Percentiles rank a stretch among this genome's conserved stretches.
Evolutionary conservation across 1,140 invertebrate genomes (phyloP).

Genomic region (Drosophila ogumai): DNA sequence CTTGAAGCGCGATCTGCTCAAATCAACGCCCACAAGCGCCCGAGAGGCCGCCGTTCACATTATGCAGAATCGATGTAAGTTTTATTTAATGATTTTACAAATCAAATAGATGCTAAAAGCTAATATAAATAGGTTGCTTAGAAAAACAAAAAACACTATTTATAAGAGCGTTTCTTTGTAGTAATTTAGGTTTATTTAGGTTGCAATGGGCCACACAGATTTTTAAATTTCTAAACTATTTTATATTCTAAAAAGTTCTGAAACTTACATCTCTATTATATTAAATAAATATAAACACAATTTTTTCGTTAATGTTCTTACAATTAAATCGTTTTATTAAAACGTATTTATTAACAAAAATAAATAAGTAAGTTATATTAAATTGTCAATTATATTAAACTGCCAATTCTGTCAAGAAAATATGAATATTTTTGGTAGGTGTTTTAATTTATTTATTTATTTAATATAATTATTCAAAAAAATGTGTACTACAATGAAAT

Average conservation of each 20-base stretch:
- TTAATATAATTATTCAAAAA: no score
- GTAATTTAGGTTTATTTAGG: not conserved
- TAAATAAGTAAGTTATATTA: no score
- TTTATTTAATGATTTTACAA: not conserved
- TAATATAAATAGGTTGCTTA: not conserved
- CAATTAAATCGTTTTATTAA: not conserved
- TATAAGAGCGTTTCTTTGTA: not conserved
- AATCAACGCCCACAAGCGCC: slow-evolving; percentile 70
- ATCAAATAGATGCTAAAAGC: not conserved
- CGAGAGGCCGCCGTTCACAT: slow-evolving; percentile 73
- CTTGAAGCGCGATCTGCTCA: slow-evolving; percentile 81
- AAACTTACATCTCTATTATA: no score
- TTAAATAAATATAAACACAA: not conserved
- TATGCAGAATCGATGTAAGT: slow-evolving; percentile 85
- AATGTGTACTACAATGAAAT: no score
- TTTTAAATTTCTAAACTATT: no score
- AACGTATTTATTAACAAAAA: not conserved
- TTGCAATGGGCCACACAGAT: not conserved
- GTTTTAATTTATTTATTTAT: no score
- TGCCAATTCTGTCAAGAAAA: no score
- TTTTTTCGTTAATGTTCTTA: not conserved
- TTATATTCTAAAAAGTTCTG: not conserved
- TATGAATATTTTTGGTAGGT: no score
- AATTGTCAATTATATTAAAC: not conserved
- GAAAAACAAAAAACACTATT: not conserved